Base-by-base conservation (phyloP, 1,140 invertebrate genomes). In the Condylostylus longicornis region DNA sequence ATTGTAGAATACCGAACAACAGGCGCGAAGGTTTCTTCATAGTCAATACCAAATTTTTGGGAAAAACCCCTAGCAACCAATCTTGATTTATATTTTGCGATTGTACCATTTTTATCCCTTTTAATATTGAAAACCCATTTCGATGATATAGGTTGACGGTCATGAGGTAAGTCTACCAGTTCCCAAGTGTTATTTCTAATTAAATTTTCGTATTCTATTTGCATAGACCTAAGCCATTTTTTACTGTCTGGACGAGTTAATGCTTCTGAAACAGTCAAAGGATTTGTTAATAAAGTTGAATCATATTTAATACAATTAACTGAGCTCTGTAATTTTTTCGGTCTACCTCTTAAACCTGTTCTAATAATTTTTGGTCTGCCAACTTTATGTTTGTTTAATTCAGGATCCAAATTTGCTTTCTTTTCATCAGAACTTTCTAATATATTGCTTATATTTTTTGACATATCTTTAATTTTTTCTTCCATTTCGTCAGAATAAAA, bases 41-140 rank as follows among this genome's bases (percentile, higher is more conserved):
- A 64, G 41, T 64, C 58, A 10, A 58, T 38, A 7, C 51, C 60
- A 29, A 44, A 18, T 14, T 33, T 40, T 44, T 64, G 61, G 4
- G 23, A 28, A 41, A 40, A 63, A 8, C 61, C 60, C 35, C 51
- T 52, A 6, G 51, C 52, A 6, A 66, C 58, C n/a, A 63, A 44
- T 37, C 63, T 43, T 6, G 62, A 61, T 35, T 63, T 67, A 42
- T 53, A 52, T 29, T 38, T 34, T 9, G 38, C 43, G 13, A 47
- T 35, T 18, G 40, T 40, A 13, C 51, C 54, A 35, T 51, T 40
- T 28, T 33, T 27, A n/a, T n/a, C n/a, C n/a, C 29, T 28, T 49
- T 64, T 65, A 3, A 51, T 35, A 42, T 49, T 50, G 35, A 51
- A 63, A 9, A 62, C 48, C 62, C 58, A 63, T 49, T 55, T 59